Base-by-base conservation (phyloP, 2,888 invertebrate genomes). In the Trichogramma dendrolimi region DNA sequence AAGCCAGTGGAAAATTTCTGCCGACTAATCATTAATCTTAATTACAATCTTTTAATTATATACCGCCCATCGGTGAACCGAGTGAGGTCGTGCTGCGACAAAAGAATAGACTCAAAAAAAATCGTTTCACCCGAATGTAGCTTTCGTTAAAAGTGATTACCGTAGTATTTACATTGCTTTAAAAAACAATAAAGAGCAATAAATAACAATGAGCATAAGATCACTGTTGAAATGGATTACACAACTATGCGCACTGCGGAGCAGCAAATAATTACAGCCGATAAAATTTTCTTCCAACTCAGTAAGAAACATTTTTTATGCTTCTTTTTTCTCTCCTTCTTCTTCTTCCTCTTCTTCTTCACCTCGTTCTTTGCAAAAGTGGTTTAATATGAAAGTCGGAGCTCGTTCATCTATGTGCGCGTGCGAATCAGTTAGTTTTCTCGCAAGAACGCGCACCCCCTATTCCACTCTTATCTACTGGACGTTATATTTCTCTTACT, bases 201-300 rank as follows among this genome's bases (percentile, higher is more conserved):
- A 60, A 64, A 27, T 27, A 27, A 27, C 27, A 64, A 64, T 60
- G 49, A 60, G 56, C 55, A 62, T 62, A 57, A 27, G 27, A 27
- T 27, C 27, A 27, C 27, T 27, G 27, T 27, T 59, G 60, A 59
- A 55, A 59, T 62, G 58, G 59, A 64, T 62, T 62, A 60, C 61
- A 27, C 27, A 27, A 27, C 27, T 62, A 64, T 60, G 53, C 55
- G 56, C 55, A 62, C 60, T 60, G 49, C 42, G 50, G 54, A 58
- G 11, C 60, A 49, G 62, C 63, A 61, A 63, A 65, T 63, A 65
- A 65, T 65, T 65, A 65, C 61, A 65, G 63, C 65, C 57, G 63
- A 65, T 65, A 63, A 65, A 65, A 62, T 61, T 60, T 62, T 60
- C 61, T 60, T 61, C 58, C 44, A 54, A 8, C 60, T 48, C 52